Evolutionary conservation across 2,113 vertebrate species (phyloP), one percentile per base, ranked within the genome.

Genomic region (Sminthopsis crassicaudata): DNA sequence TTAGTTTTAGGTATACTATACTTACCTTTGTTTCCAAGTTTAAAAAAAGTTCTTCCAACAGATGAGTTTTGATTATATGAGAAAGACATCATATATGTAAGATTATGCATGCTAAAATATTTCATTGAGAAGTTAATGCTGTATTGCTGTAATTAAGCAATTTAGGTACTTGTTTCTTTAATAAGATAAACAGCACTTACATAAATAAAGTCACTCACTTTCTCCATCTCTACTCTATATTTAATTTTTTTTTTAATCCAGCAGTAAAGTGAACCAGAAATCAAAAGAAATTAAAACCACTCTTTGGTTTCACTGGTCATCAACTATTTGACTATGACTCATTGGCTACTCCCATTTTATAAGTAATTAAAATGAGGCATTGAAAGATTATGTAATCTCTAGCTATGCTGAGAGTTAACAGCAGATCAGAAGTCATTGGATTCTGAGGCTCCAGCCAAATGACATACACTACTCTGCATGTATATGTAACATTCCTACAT

Each of bases 161-260:
- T 96, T 94, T 91, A 95, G 95, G 91, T 95, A 96, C 92, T 93
- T 84, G 95, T 96, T 91, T 91, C 95, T 91, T 96, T 97, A 97
- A 96, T 97, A 96, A 96, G 67, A 84, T 42, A 84, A 96, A 92
- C 95, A 97, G 94, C 93, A 94, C 93, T 97, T 97, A 90, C 95
- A 90, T 95, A 97, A 98, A 97, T 97, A 97, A 95, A 95, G 89
- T 97, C 97, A 97, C 94, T 97, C 96, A 96, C n/a, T 96, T 97
- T 97, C 95, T 96, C 96, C 92, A 95, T 94, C 54, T 94, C 94
- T 96, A 96, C 48, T 97, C 90, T 96, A 51, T 90, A 92, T 96
- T 98, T 97, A 97, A 95, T 97, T 97, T 97, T 95, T 94, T 51
- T 51, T 48, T 48, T 48, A 48, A 95, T 95, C 6, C 91, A 94